These are phyloP conservation scores for Caenorhabditis sp. DNA, from an alignment of 2,888 invertebrate genomes.

Conservation along the genomic window DNA sequence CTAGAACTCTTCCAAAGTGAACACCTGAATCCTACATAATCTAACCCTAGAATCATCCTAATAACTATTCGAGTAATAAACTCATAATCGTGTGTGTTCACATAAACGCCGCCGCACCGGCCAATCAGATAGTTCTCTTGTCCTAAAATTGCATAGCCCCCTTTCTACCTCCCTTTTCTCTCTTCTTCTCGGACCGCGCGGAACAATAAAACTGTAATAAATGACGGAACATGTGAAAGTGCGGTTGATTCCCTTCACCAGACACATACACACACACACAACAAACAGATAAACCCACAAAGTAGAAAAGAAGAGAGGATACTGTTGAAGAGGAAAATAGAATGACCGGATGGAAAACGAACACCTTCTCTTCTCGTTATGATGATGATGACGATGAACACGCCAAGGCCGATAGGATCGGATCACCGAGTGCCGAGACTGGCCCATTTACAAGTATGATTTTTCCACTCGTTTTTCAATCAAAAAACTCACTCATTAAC, in stretches of 20 bases:
- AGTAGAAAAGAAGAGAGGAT: slow-evolving; percentile 38
- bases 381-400: slow-evolving; percentile 38
- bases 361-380: slow-evolving; percentile 41
- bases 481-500: slow-evolving; percentile 89
- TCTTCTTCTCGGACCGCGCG: slow-evolving; percentile 23
- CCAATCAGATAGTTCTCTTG: slow-evolving; percentile 30
- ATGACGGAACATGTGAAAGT: slow-evolving; percentile 52
- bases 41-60: slow-evolving; percentile 22
- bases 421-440: not conserved
- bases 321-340: slow-evolving; percentile 14
- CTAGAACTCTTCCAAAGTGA: no score
- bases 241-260: slow-evolving; percentile 12
- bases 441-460: no score
- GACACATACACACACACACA: slow-evolving; percentile 32
- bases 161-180: not conserved
- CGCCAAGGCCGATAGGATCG: slow-evolving; percentile 49
- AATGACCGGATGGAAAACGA: slow-evolving; percentile 53
- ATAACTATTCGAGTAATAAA: slow-evolving; percentile 41
- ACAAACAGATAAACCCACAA: slow-evolving; percentile 52
- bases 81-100: slow-evolving; percentile 51
- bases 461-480: not conserved
- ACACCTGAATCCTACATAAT: slow-evolving; percentile 3
- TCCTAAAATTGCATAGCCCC: slow-evolving; percentile 29
- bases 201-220: slow-evolving; percentile 64
- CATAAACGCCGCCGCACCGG: slow-evolving; percentile 9